phyloP scores from a whole-genome alignment of 2,888 invertebrate species.

The Chrysolina haemoptera region DNA sequence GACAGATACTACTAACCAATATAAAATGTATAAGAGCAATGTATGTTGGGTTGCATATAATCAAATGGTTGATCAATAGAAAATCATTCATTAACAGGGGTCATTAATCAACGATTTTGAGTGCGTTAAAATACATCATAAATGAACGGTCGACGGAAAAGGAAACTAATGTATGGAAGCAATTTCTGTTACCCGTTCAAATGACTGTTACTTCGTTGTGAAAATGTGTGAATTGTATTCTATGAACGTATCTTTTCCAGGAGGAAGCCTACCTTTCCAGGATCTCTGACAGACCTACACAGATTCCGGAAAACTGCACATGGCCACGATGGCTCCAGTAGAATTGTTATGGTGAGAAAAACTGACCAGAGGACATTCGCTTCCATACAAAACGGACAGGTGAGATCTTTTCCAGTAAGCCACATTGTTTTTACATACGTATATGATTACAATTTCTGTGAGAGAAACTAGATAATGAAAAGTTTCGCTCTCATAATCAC shows the following conservation, averaged over 20 bases:
- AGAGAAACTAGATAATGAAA: too few species aligned
- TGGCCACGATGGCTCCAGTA: constrained; percentile 72
- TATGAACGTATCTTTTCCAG: constrained; percentile 59
- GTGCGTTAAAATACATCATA: too few species aligned
- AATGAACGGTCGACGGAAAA: too few species aligned
- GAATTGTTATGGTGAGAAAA: constrained; percentile 80
- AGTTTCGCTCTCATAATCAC: too few species aligned
- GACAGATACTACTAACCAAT: too few species aligned
- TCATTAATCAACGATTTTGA: too few species aligned
- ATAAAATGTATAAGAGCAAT: too few species aligned
- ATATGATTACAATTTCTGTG: background rate
- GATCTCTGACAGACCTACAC: constrained; percentile 66
- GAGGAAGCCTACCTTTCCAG: constrained; percentile 65
- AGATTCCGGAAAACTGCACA: constrained; percentile 67
- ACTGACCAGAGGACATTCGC: constrained; percentile 79
- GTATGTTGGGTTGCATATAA: too few species aligned
- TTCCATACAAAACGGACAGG: constrained; percentile 73
- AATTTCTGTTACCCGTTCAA: constrained; percentile 47
- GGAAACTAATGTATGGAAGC: too few species aligned
- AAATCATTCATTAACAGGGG: too few species aligned
- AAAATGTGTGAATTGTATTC: constrained; percentile 55
- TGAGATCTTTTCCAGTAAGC: too few species aligned
- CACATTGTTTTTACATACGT: background rate
- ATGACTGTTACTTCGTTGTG: constrained; percentile 46
- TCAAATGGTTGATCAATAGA: too few species aligned